Conservation (phyloP, 1,140 invertebrate genomes). For the Tetranychus cinnabarinus region DNA sequence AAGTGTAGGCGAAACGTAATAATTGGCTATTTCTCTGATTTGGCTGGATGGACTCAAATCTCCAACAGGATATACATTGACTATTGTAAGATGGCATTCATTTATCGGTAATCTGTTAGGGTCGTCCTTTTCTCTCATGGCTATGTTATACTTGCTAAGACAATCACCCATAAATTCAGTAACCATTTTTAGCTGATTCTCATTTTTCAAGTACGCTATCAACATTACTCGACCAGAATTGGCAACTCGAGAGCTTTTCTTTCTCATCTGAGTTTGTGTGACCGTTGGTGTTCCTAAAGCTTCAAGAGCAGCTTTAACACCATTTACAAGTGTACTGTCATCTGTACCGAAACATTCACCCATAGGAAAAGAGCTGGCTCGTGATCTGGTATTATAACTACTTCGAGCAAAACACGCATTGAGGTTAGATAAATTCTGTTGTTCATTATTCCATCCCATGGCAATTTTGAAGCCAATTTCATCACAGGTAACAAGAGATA, state of each 20-base stretch:
- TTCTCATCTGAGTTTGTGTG: conserved; percentile 25
- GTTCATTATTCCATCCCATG: conserved; percentile 1
- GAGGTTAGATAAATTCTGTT: conserved; percentile 2
- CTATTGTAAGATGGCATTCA: conserved; percentile 62
- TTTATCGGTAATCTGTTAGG: conserved; percentile 33
- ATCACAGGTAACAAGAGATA: background rate
- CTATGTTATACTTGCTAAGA: background rate
- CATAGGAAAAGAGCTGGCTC: background rate
- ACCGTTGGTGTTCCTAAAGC: conserved; percentile 42
- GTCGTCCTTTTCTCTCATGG: background rate
- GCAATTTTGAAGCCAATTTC: background rate
- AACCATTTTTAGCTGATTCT: background rate
- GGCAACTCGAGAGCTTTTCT: conserved; percentile 6
- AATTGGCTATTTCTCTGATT: background rate
- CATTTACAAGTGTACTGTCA: conserved; percentile 51
- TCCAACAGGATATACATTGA: conserved; percentile 60
- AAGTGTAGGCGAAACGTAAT: background rate
- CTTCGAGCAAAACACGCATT: background rate
- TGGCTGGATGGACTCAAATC: conserved; percentile 15
- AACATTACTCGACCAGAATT: conserved; percentile 15
- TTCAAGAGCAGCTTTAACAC: conserved; percentile 61
- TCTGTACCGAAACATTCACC: conserved; percentile 12
- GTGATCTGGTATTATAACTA: too few species aligned
- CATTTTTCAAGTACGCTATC: conserved; percentile 12
- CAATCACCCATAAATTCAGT: background rate